Base-by-base conservation (phyloP, 2,888 invertebrate species). In the Seladonia tumulorum region DNA sequence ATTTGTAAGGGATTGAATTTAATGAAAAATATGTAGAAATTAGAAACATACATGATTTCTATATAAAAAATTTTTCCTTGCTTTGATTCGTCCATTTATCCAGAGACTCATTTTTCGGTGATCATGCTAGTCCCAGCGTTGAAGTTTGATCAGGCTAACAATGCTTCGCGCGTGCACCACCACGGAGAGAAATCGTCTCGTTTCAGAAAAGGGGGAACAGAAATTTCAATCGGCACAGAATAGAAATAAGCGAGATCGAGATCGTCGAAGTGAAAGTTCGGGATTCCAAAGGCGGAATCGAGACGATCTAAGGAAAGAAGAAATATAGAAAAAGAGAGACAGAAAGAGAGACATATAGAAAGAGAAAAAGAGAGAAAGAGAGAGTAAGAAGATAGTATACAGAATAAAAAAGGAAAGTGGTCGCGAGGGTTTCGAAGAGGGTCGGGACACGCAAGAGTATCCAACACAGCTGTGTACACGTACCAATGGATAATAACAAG, bases 391-490 rank as follows among this genome's bases (percentile, higher is more conserved):
- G 16, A 63, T 57, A 57, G 57, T n/a, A 8, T 29, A 63, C 29
- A 63, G 71, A 77, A 79, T 25, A 39, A 74, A 45, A 49, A 73
- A 72, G 45, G 29, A n/a, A 66, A 47, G n/a, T 42, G 25, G 22
- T 66, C 53, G 53, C 7, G 60, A 12, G 72, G 60, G 63, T 73
- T 75, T 71, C 42, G 72, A 73, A 25, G 18, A 53, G 42, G 16
- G 79, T 63, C 29, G 70, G 66, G 81, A 83, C 82, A 81, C 82
- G 42, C 53, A 81, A 85, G 84, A 90, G 86, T 83, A 85, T 88
- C 81, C 57, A 85, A 90, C 87, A 90, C 83, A 90, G 90, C 90
- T 87, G 88, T 87, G 90, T 90, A 88, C 89, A 90, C 88, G 90
- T 90, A 90, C 88, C 86, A 82, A 75, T 82, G 86, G 86, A 76